Conservation (phyloP, 2,888 invertebrate species). For the Neoaliturus tenellus region DNA sequence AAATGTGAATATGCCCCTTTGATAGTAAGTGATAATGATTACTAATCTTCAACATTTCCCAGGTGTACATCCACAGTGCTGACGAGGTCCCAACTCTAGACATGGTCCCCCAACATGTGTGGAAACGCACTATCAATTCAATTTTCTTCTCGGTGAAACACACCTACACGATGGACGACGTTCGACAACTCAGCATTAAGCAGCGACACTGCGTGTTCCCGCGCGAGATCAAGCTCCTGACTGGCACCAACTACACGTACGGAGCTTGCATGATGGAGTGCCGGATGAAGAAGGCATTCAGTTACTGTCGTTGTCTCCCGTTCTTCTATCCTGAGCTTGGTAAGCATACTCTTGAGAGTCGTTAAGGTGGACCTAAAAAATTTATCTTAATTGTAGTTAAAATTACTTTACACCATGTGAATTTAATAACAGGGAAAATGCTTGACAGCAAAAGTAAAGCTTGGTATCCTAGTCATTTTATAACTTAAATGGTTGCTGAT, state of each 20-base stretch:
- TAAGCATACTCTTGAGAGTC: conserved; percentile 71
- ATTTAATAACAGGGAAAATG: too few relatives aligned
- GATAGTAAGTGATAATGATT: too few relatives aligned
- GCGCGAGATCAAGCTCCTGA: conserved; percentile 80
- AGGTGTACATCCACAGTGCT: conserved; percentile 81
- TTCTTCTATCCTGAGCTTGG: conserved; percentile 81
- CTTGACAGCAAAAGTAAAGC: too few relatives aligned
- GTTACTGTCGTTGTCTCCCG: conserved; percentile 82
- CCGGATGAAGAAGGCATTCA: conserved; percentile 79
- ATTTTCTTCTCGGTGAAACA: conserved; percentile 83
- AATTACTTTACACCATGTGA: too few relatives aligned
- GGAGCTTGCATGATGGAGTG: conserved; percentile 86
- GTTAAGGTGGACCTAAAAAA: too few relatives aligned
- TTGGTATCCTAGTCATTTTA: too few relatives aligned
- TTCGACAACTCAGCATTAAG: conserved; percentile 79
- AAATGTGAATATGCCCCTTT: too few relatives aligned
- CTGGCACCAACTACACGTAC: conserved; percentile 79
- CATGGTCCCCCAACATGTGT: conserved; percentile 81
- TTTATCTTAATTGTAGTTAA: too few relatives aligned
- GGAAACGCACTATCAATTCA: conserved; percentile 79
- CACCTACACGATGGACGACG: conserved; percentile 86
- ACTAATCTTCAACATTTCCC: conserved; percentile 62
- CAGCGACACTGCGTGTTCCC: conserved; percentile 85
- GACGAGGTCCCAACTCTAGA: conserved; percentile 84
- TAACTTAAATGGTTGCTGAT: too few relatives aligned